Base-by-base conservation (phyloP, 2,797 vertebrate genomes). In the Melanotaenia trifasciata region DNA sequence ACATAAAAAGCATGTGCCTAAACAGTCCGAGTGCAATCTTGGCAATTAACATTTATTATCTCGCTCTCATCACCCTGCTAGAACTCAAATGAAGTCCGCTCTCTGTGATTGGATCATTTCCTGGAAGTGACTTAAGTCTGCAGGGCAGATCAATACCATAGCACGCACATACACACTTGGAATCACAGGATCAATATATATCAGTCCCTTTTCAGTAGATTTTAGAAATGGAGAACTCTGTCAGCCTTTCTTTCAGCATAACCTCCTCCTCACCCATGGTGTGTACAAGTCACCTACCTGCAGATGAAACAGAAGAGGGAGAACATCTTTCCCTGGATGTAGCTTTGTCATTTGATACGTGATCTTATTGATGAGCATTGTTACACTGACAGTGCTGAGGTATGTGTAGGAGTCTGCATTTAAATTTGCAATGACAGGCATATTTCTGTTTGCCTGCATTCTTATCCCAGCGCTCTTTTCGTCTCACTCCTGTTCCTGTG, bases 91-190 rank as follows among this genome's bases (percentile, higher is more conserved):
- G 32, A 77, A 75, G 70, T 53, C 69, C 1, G 54, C 71, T 74
- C 72, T 26, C 18, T 22, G 67, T 85, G 87, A 90, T 89, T 85
- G 81, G 84, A 88, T 90, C 66, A 84, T 91, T 91, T 91, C 83
- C 86, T 88, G 74, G 67, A 85, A 22, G 66, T 78, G 87, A 75
- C 85, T 91, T 81, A 68, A 85, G 78, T 78, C 81, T 74, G 57
- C 64, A 18, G 78, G 72, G 58, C 53, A 43, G 70, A 89, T 92
- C 90, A 0, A 92, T 92, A 81, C 13, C 13, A 30, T 57, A 38
- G 24, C 66, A 35, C 70, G 67, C 72, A 69, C 69, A 68, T 67
- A 56, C 64, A 58, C 64, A 72, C 64, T 61, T 56, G 51, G 11
- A 33, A 45, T 62, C 53, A 61, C 33, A 40, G 36, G 77, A 90